Percentiles rank a stretch among this genome's conserved stretches.
These are phyloP conservation scores for Semotilus atromaculatus DNA, from an alignment of 2,797 vertebrate species.

Conservation along the genomic window DNA sequence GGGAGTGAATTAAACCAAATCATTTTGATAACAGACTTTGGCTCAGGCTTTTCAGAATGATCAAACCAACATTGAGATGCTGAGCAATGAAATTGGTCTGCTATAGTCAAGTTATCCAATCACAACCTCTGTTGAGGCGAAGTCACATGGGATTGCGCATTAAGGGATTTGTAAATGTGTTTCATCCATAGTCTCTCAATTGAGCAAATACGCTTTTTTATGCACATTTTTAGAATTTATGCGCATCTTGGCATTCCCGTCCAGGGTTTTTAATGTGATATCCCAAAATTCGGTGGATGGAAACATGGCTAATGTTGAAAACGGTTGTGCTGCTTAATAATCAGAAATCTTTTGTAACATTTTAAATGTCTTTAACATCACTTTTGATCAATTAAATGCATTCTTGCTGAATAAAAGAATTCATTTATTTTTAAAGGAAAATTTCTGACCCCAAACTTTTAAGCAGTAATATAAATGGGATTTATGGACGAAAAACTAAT, in stretches of 20 bases:
- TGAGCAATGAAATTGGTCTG: neutral
- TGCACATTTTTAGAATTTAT: neutral
- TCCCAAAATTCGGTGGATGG: neutral
- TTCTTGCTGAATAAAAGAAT: neutral
- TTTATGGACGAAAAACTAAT: neutral
- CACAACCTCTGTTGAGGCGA: too few relatives aligned
- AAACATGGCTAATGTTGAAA: neutral
- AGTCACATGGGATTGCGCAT: too few relatives aligned
- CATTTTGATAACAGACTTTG: neutral
- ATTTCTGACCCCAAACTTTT: neutral
- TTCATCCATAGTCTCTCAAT: neutral
- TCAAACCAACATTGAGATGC: neutral
- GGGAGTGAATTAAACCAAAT: neutral
- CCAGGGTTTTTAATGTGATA: neutral
- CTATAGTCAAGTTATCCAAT: too few relatives aligned
- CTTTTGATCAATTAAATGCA: conserved; percentile 1
- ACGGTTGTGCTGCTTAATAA: too few relatives aligned
- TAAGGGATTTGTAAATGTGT: neutral
- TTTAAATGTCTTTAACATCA: neutral
- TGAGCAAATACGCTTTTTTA: neutral
- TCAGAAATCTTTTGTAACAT: neutral
- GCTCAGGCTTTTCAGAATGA: neutral
- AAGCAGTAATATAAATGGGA: neutral
- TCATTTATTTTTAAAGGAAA: neutral
- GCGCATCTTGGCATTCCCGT: neutral